phyloP scores from a whole-genome alignment of 2,797 vertebrate genomes.

The Enteromius fasciolatus region DNA sequence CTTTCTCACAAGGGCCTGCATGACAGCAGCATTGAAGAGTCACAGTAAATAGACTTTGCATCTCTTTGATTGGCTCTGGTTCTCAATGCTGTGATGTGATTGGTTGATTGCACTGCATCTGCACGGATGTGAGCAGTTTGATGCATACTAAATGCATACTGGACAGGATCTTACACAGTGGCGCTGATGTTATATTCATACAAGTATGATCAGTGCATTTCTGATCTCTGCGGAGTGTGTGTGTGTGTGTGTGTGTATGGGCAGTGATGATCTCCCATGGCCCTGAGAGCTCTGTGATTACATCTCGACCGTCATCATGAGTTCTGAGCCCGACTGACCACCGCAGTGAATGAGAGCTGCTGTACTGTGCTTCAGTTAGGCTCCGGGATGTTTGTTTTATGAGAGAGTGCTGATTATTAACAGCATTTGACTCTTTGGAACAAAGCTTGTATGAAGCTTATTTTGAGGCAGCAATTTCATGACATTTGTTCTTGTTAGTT shows the following conservation, averaged over 20 bases:
- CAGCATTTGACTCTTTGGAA: background rate
- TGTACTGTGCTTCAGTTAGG: background rate
- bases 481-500: background rate
- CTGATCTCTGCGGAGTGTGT: slow-evolving; percentile 20
- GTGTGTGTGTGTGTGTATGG: slow-evolving; percentile 57
- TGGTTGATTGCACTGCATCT: slow-evolving; percentile 18
- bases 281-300: slow-evolving; percentile 71
- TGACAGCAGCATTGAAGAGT: background rate
- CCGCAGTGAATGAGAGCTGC: background rate
- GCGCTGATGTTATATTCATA: no score
- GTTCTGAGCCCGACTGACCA: slow-evolving; percentile 68
- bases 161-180: background rate
- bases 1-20: slow-evolving; percentile 30
- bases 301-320: slow-evolving; percentile 65
- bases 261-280: slow-evolving; percentile 75
- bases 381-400: background rate
- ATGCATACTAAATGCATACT: background rate
- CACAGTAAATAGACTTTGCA: background rate
- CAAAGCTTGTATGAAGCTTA: slow-evolving; percentile 4
- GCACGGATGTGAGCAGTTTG: background rate
- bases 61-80: slow-evolving; percentile 2
- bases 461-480: background rate
- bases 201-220: background rate
- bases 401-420: background rate
- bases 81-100: background rate